Evolutionary conservation across 2,888 invertebrate species (phyloP), one percentile per base, ranked within the genome.

Genomic region (Eristalinus sepulchralis): DNA sequence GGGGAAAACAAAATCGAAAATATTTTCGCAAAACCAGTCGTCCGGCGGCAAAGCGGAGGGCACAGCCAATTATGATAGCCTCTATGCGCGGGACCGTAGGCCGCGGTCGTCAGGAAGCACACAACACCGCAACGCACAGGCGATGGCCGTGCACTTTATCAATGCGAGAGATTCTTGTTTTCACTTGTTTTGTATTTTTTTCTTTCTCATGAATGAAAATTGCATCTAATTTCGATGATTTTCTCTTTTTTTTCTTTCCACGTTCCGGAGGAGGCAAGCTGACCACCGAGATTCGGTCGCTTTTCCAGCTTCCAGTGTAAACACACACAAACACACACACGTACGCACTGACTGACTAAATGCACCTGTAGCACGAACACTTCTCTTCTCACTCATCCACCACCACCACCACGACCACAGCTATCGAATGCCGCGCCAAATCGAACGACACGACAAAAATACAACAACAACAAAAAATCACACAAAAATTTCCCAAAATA

Each of bases 141-240:
- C 47, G 34, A 47, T 60, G 73, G 67, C 80, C 72, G 55, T 84
- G 67, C 76, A 47, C 66, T 57, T 80, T 53, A 64, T 79, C 31
- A 63, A 59, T 70, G 34, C 34, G 33, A 20, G 34, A 70, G 70
- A 72, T 81, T 77, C 71, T 70, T 82, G 72, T 82, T 82, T 82
- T 82, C 72, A 82, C 82, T 84, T 80, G 70, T 80, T 83, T 84
- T 81, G 55, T 68, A 73, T 70, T 78, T 86, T 33, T 75, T 85
- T 55, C 60, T 81, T 82, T 84, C 36, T 82, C 33, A 86, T 86
- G 82, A 86, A 86, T 86, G 85, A 86, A 86, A 82, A 86, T 82
- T 82, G 82, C 81, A 78, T 75, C 59, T 60, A 82, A 86, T 86
- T 73, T 78, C 31, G 17, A 71, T 73, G 78, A 86, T 82, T 82